Evolutionary conservation across 2,888 invertebrate genomes (phyloP).

Genomic region (Panorpa germanica): DNA sequence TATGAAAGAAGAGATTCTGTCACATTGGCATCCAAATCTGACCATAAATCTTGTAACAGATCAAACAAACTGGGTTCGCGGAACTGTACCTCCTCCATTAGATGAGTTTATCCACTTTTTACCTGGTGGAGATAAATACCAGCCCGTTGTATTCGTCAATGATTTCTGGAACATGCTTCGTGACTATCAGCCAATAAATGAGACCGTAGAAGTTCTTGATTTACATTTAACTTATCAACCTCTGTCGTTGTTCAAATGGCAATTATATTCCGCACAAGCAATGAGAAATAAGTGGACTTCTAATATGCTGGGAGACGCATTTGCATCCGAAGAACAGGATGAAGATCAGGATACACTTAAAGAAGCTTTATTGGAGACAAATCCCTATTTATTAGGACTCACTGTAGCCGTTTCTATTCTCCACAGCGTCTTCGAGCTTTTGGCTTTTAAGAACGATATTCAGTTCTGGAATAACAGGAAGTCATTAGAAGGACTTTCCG

Average conservation of each 20-base stretch:
- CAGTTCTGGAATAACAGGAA: conserved; percentile 99
- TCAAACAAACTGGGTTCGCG: conserved; percentile 87
- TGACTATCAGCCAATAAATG: conserved; percentile 84
- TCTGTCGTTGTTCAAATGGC: conserved; percentile 92
- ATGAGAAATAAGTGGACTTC: conserved; percentile 71
- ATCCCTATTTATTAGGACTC: conserved; percentile 80
- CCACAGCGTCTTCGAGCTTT: conserved; percentile 93
- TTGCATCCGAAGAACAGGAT: conserved; percentile 60
- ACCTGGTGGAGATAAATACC: conserved; percentile 69
- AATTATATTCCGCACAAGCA: conserved; percentile 90
- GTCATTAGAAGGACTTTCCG: conserved; percentile 91
- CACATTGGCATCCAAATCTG: conserved; percentile 98
- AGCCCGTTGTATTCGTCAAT: conserved; percentile 87
- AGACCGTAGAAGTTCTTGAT: conserved; percentile 52
- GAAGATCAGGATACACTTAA: conserved; percentile 81
- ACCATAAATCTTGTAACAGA: conserved; percentile 91
- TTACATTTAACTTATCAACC: conserved; percentile 70
- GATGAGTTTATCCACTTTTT: conserved; percentile 85
- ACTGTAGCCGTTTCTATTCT: conserved; percentile 85
- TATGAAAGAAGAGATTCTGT: conserved; percentile 71
- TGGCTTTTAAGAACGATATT: conserved; percentile 99
- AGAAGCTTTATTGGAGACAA: conserved; percentile 90
- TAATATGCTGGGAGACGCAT: conserved; percentile 42
- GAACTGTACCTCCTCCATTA: conserved; percentile 77
- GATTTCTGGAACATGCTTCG: conserved; percentile 98